Base-by-base conservation (phyloP, 2,797 vertebrate genomes). In the Simalia tracyae region DNA sequence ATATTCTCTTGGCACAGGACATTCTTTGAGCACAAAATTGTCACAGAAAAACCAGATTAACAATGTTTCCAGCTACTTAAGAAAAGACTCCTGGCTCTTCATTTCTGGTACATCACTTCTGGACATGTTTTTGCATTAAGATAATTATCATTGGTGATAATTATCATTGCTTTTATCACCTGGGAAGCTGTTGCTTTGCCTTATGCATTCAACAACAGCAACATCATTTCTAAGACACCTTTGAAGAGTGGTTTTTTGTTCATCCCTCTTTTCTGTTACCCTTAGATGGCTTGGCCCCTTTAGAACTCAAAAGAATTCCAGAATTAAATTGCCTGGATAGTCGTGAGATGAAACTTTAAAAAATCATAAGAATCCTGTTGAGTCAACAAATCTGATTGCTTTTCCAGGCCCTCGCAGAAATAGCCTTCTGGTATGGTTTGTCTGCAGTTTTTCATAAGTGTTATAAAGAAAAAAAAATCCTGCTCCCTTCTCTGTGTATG, bases 61-160 rank as follows among this genome's bases (percentile, higher is more conserved):
- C 22, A 93, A 89, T 60, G 94, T 92, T 84, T 54, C 87, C 2
- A 88, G 26, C n/a, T 64, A 54, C 50, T 7, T 54, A 7, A 54
- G 50, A 54, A 54, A 54, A 54, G 8, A 54, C 50, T 54, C 50
- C 50, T 54, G 50, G 50, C 5, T 54, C 5, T 54, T 54, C 7
- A 54, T 54, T 54, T 7, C 56, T 28, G 91, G 60, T 89, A 31
- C n/a, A 22, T 50, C 8, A 61, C 84, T 57, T 57, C 54, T 61
- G 61, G 42, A 46, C 91, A 24, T 54, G 63, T 89, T 66, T 88
- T 95, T 59, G 84, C 26, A 86, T 19, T 94, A 17, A 93, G 72
- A 59, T 92, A 19, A 14, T 92, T 91, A 15, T 57, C 90, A 91
- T 14, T 59, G 84, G 14, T 36, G 31, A 36, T 36, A 36, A 36